Conservation (phyloP, 2,888 invertebrate species). For the Sarcophaga variegata region DNA sequence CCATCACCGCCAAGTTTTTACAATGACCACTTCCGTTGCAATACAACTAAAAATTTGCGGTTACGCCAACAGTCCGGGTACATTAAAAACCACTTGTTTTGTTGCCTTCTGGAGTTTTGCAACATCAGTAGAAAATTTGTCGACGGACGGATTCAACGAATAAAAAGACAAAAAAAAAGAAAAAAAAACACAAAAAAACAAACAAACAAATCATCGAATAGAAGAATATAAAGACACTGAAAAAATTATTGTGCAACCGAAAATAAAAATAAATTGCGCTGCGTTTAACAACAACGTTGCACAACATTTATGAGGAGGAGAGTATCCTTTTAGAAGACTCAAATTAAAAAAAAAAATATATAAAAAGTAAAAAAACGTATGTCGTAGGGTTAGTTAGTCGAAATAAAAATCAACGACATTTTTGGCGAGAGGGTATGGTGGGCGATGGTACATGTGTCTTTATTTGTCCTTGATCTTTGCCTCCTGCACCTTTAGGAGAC, state of each 20-base stretch:
- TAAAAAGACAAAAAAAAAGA: background rate
- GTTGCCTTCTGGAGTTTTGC: constrained; percentile 55
- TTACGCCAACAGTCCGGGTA: constrained; percentile 47
- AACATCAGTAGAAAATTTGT: constrained; percentile 46
- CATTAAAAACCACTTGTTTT: constrained; percentile 63
- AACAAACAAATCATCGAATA: constrained; percentile 9
- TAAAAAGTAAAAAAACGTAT: too few species aligned
- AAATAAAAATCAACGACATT: too few species aligned
- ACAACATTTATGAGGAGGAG: constrained; percentile 6
- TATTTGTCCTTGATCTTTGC: too few species aligned
- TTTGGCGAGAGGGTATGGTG: too few species aligned
- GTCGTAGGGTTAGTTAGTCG: too few species aligned
- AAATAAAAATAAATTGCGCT: constrained; percentile 32
- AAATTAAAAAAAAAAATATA: background rate
- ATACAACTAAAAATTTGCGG: constrained; percentile 60
- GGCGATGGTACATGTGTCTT: too few species aligned
- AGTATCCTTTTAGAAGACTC: background rate
- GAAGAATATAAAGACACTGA: background rate
- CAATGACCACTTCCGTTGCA: constrained; percentile 68
- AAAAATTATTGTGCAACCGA: constrained; percentile 28
- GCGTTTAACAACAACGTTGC: constrained; percentile 29
- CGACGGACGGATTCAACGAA: background rate
- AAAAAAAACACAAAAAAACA: background rate
- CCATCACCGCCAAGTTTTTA: constrained; percentile 62
- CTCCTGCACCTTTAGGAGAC: too few species aligned